A percentile compares a stretch with the other conserved stretches of the same genome.
These are phyloP conservation scores for Tyto alba DNA, from an alignment of 2,113 vertebrate genomes.

Conservation along the genomic window DNA sequence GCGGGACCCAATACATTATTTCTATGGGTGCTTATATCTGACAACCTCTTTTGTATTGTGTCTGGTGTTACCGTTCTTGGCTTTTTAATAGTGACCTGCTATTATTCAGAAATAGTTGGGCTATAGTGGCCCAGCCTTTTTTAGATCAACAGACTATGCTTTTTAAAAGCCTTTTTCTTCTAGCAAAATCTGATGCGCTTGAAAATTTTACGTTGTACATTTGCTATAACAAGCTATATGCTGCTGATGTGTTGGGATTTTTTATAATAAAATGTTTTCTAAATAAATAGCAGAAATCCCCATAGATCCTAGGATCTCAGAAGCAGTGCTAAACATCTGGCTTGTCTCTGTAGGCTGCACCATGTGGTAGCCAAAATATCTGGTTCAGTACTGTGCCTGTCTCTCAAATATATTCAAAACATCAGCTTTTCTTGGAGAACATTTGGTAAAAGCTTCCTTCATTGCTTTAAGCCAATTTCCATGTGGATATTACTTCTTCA, in stretches of 20 bases:
- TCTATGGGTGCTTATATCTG: not conserved
- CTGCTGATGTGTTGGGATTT: not conserved
- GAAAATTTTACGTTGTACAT: not conserved
- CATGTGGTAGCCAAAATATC: not conserved
- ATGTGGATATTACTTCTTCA: not conserved
- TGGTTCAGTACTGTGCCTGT: not conserved
- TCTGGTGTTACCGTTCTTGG: not conserved
- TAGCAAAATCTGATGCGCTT: not conserved
- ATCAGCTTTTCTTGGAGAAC: conserved; percentile 9
- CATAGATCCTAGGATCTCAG: not conserved
- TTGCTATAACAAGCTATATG: not conserved
- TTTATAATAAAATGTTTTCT: not conserved
- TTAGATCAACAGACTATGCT: not conserved
- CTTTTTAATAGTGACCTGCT: not conserved
- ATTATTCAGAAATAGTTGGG: not conserved
- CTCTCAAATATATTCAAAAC: not conserved
- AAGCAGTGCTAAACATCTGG: conserved; percentile 31
- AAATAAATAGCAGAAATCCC: conserved; percentile 9
- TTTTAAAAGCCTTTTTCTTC: not conserved
- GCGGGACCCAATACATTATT: not conserved
- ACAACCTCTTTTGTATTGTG: not conserved
- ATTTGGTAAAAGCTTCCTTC: conserved; percentile 5
- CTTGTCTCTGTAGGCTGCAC: not conserved
- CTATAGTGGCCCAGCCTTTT: not conserved
- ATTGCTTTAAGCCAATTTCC: not conserved